Conservation (phyloP, 2,113 vertebrate species). For the rat (Rattus norvegicus) region DNA sequence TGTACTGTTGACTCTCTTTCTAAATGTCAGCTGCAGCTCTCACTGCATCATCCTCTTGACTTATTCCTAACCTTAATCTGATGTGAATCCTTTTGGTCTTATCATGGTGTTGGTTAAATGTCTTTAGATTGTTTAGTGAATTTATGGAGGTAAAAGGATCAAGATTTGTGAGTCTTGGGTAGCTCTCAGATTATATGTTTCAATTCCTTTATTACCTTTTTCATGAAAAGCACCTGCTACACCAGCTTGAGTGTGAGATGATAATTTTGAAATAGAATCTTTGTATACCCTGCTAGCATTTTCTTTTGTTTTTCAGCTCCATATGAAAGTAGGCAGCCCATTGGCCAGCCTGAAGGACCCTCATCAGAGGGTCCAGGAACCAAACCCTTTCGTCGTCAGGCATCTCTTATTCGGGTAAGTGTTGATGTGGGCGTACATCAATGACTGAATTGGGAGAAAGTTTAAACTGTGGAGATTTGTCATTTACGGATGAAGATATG, state of each 20-base stretch:
- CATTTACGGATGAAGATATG: background rate
- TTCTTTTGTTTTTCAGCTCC: slow-evolving; percentile 83
- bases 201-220: slow-evolving; percentile 36
- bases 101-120: background rate
- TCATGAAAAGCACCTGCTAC: background rate
- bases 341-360: slow-evolving; percentile 87
- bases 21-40: background rate
- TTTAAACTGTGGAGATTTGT: background rate
- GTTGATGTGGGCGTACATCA: background rate
- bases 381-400: slow-evolving; percentile 85
- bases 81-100: slow-evolving; percentile 36
- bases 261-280: background rate
- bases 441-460: background rate
- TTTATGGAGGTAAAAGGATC: background rate
- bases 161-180: slow-evolving; percentile 4
- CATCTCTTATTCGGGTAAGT: slow-evolving; percentile 89
- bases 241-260: background rate
- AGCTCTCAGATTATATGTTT: background rate
- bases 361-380: slow-evolving; percentile 88
- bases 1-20: background rate
- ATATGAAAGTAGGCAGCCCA: slow-evolving; percentile 88
- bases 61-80: slow-evolving; percentile 29
- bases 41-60: background rate
- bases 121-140: slow-evolving; percentile 43
- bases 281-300: slow-evolving; percentile 31